Conservation (phyloP, 2,888 invertebrate species). For the Pheosia gnoma region DNA sequence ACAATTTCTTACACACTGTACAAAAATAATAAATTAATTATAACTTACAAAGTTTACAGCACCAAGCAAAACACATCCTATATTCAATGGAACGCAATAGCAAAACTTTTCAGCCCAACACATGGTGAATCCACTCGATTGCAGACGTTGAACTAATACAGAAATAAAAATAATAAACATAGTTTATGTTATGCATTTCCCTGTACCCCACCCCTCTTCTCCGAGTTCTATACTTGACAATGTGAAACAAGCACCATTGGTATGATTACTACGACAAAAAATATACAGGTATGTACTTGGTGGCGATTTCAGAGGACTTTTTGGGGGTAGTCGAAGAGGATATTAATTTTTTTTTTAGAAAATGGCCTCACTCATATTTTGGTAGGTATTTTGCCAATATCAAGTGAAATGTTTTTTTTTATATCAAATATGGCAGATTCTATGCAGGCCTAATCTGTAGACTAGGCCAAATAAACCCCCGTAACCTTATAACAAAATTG, state of each 20-base stretch:
- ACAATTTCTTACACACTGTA: too few relatives aligned
- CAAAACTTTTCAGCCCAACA: conserved; percentile 5
- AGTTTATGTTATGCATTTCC: background rate
- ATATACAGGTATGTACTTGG: conserved; percentile 23
- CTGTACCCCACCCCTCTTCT: conserved; percentile 5
- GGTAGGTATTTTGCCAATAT: too few relatives aligned
- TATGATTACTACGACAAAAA: conserved; percentile 33
- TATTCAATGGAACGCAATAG: conserved; percentile 1
- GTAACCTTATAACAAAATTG: too few relatives aligned
- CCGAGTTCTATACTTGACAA: background rate
- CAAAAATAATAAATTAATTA: background rate
- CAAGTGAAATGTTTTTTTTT: too few relatives aligned
- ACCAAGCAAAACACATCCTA: conserved; percentile 1
- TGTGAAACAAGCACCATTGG: conserved; percentile 24
- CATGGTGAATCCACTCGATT: background rate
- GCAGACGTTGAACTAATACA: background rate
- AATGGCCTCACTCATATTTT: too few relatives aligned
- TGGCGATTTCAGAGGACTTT: too few relatives aligned
- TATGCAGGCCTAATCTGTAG: too few relatives aligned
- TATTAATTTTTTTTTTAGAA: too few relatives aligned
- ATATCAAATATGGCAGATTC: too few relatives aligned
- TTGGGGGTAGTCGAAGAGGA: too few relatives aligned
- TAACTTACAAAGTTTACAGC: conserved; percentile 3
- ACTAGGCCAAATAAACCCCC: too few relatives aligned
- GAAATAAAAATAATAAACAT: background rate